Evolutionary conservation across 2,113 vertebrate species (phyloP).

Genomic region (Ahaetulla prasina): DNA sequence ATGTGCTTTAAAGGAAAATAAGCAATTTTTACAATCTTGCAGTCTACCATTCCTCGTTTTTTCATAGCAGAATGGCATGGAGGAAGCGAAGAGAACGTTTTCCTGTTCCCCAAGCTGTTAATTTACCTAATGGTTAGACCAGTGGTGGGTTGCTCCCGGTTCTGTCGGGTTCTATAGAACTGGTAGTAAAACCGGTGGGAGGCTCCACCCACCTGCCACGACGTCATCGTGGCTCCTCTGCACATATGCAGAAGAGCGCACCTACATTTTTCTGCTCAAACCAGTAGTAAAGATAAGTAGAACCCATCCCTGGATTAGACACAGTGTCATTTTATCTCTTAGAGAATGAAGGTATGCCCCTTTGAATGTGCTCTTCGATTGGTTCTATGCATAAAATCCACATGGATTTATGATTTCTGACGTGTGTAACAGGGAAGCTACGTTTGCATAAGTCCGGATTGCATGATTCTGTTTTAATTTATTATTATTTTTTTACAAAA

Average conservation of each 20-base stretch:
- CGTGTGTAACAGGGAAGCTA: neutral
- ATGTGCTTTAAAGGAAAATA: neutral
- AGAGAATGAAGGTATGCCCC: neutral
- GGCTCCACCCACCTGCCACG: too few species aligned
- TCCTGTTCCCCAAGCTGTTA: neutral
- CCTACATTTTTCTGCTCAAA: too few species aligned
- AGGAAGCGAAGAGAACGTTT: neutral
- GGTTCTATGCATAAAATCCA: neutral
- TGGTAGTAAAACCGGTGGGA: too few species aligned
- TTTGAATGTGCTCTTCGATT: neutral
- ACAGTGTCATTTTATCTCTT: neutral
- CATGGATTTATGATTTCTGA: neutral
- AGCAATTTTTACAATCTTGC: rapidly evolving
- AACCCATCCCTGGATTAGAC: too few species aligned
- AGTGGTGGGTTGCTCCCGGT: too few species aligned
- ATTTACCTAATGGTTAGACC: neutral
- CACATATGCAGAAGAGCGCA: too few species aligned
- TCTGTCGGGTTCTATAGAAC: too few species aligned
- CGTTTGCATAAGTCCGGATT: neutral
- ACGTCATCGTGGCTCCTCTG: too few species aligned
- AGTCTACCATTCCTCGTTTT: neutral
- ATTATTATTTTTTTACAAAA: neutral
- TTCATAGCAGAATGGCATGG: neutral
- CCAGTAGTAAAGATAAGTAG: too few species aligned
- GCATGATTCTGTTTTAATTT: neutral